phyloP scores from a whole-genome alignment of 2,888 invertebrate genomes.

The Cybosia mesomella region DNA sequence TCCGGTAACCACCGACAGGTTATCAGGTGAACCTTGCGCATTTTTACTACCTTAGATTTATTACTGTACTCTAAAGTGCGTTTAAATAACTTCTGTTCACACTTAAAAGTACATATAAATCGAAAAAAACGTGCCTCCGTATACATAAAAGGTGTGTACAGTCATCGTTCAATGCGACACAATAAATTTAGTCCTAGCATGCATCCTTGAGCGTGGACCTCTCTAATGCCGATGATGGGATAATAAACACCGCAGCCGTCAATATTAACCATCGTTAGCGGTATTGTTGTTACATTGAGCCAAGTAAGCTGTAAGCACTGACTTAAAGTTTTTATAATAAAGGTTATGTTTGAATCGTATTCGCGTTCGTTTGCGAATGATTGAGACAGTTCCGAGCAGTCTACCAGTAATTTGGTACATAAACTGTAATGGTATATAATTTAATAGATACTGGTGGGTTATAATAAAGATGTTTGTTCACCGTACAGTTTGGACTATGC shows the following conservation, averaged over 20 bases:
- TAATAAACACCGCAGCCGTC: conserved; percentile 49
- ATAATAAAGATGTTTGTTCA: conserved; percentile 18
- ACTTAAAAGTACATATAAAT: conserved; percentile 14
- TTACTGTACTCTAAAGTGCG: not conserved
- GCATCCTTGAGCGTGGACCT: conserved; percentile 60
- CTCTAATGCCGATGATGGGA: conserved; percentile 64
- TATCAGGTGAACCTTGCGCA: too few species aligned
- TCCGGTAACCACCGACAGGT: too few species aligned
- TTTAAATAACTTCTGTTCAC: conserved; percentile 29
- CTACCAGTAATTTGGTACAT: conserved; percentile 2
- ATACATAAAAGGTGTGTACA: conserved; percentile 41
- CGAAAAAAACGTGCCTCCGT: conserved; percentile 30
- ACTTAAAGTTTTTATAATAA: conserved; percentile 8
- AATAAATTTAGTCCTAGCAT: conserved; percentile 40
- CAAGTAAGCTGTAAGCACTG: conserved; percentile 11
- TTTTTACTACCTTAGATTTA: too few species aligned
- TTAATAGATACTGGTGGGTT: conserved; percentile 2
- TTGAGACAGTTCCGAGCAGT: conserved; percentile 4
- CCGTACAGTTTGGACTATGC: not conserved
- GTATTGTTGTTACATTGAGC: conserved; percentile 33
- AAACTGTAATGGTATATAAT: conserved; percentile 17
- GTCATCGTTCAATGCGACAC: conserved; percentile 50
- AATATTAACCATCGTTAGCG: conserved; percentile 54
- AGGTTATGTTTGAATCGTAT: conserved; percentile 18
- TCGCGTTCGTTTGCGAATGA: not conserved